Percentiles rank a stretch among this genome's conserved stretches.
phyloP scores from a whole-genome alignment of 2,888 invertebrate species.

The Torymus aiolomorphi region DNA sequence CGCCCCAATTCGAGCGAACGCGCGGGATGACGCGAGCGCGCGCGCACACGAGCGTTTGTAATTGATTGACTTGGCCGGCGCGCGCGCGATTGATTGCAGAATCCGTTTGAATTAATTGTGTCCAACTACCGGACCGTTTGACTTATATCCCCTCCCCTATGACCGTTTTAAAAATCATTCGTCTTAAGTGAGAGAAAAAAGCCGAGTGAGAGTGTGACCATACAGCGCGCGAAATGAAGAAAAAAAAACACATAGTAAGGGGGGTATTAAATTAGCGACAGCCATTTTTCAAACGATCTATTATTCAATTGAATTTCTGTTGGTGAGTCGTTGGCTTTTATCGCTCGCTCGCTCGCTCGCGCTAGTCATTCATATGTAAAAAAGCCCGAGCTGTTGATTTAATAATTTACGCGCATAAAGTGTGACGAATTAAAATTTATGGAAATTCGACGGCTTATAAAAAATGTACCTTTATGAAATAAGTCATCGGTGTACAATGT shows the following conservation, averaged over 20 bases:
- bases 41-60: slow-evolving; percentile 33
- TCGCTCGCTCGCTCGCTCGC: no score
- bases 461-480: no score
- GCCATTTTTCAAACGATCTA: slow-evolving; percentile 32
- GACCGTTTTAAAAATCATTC: slow-evolving; percentile 44
- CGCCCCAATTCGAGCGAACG: slow-evolving; percentile 28
- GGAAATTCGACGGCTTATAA: no score
- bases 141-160: slow-evolving; percentile 19
- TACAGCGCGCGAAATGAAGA: background rate
- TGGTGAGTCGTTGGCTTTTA: background rate
- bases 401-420: slow-evolving; percentile 4
- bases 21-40: slow-evolving; percentile 19
- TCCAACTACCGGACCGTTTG: slow-evolving; percentile 13
- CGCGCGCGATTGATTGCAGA: slow-evolving; percentile 49
- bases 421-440: slow-evolving; percentile 31
- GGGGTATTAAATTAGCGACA: slow-evolving; percentile 33
- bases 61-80: slow-evolving; percentile 33
- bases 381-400: slow-evolving; percentile 10
- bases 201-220: background rate
- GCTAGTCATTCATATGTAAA: slow-evolving; percentile 1
- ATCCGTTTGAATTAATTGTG: slow-evolving; percentile 54
- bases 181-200: slow-evolving; percentile 33
- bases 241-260: background rate
- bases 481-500: no score
- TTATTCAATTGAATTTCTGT: slow-evolving; percentile 38